phyloP scores from a whole-genome alignment of 2,888 invertebrate species.

The Nephrotoma guestfalica region DNA sequence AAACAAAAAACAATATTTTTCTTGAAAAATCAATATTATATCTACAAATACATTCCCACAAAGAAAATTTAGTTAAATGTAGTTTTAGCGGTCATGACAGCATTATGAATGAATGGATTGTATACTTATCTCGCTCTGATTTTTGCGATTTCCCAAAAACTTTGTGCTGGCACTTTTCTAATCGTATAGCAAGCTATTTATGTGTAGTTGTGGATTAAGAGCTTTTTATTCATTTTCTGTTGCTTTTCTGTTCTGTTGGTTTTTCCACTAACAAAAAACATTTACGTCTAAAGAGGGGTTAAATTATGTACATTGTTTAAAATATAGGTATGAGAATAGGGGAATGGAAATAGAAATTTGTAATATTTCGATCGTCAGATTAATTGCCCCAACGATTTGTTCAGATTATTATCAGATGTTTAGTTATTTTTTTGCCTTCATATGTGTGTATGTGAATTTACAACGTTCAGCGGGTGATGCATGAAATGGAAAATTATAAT shows the following conservation, averaged over 20 bases:
- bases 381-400: constrained; percentile 13
- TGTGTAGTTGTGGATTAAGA: neutral
- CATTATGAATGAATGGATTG: neutral
- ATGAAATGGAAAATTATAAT: neutral
- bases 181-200: neutral
- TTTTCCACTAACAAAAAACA: too few species aligned
- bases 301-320: too few species aligned
- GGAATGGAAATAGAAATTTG: neutral
- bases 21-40: neutral
- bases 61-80: too few species aligned
- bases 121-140: neutral
- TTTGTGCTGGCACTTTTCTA: neutral
- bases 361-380: constrained; percentile 5
- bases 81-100: neutral
- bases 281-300: too few species aligned
- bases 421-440: neutral
- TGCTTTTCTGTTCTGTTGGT: neutral
- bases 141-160: neutral
- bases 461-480: neutral
- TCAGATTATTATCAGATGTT: constrained; percentile 6
- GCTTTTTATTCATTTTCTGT: neutral
- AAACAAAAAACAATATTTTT: neutral
- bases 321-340: neutral
- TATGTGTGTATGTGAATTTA: neutral
- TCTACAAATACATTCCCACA: neutral